These are phyloP conservation scores for Armadillidium nasatum DNA, from an alignment of 1,140 invertebrate genomes.

Conservation along the genomic window DNA sequence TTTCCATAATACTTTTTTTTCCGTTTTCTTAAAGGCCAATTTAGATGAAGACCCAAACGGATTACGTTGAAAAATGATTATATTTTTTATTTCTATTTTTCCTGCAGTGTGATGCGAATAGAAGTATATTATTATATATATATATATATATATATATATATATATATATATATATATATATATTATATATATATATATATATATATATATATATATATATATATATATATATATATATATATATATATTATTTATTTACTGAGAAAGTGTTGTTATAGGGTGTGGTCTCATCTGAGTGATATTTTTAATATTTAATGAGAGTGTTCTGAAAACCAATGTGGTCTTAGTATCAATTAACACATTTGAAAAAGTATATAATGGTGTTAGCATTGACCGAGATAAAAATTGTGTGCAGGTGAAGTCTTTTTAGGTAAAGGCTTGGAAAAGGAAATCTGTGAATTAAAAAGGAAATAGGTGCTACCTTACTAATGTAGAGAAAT, in stretches of 20 bases:
- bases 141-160: slow-evolving; percentile 13
- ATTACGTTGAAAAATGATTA: slow-evolving; percentile 6
- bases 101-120: not conserved
- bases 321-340: too few species aligned
- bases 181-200: slow-evolving; percentile 1
- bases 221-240: slow-evolving; percentile 8
- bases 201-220: slow-evolving; percentile 14
- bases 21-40: not conserved
- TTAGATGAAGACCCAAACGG: not conserved
- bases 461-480: too few species aligned
- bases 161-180: slow-evolving; percentile 14
- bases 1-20: too few species aligned
- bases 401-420: too few species aligned
- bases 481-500: too few species aligned
- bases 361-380: too few species aligned
- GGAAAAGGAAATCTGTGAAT: too few species aligned
- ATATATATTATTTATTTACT: not conserved
- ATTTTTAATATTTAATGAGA: too few species aligned
- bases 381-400: too few species aligned
- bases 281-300: too few species aligned
- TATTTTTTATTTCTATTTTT: not conserved
- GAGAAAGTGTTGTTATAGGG: not conserved
- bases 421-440: too few species aligned
- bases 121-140: not conserved
- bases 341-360: too few species aligned